A percentile compares a stretch with the other conserved stretches of the same genome.
These are phyloP conservation scores for Margarornis squamiger DNA, from an alignment of 2,797 vertebrate species.

Conservation along the genomic window DNA sequence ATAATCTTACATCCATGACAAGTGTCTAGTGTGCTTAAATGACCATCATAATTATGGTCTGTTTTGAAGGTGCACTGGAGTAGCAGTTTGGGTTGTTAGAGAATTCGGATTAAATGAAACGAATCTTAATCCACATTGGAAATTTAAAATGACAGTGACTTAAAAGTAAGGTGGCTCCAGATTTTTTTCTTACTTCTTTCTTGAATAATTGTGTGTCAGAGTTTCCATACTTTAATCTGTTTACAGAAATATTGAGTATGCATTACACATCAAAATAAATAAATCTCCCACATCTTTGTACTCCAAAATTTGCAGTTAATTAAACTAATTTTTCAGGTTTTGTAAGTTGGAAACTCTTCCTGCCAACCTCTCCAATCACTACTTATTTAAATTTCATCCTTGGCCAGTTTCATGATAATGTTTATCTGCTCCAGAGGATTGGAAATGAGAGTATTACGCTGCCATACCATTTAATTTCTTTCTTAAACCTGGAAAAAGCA, in stretches of 20 bases:
- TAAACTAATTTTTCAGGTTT: slow-evolving; percentile 81
- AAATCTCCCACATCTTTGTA: slow-evolving; percentile 70
- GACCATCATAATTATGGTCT: not conserved
- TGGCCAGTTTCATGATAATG: slow-evolving; percentile 83
- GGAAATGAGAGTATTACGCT: slow-evolving; percentile 79
- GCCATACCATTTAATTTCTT: slow-evolving; percentile 79
- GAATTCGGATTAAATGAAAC: not conserved
- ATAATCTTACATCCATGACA: not conserved
- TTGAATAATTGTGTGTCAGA: slow-evolving; percentile 26
- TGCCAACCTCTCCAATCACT: slow-evolving; percentile 77
- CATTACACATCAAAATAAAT: slow-evolving; percentile 69
- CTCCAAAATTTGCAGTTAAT: slow-evolving; percentile 79
- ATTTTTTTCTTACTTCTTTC: not conserved
- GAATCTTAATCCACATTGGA: not conserved
- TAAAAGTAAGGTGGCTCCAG: not conserved
- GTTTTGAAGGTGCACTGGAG: not conserved
- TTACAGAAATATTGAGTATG: slow-evolving; percentile 70
- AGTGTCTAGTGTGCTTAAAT: not conserved
- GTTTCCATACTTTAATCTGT: slow-evolving; percentile 43
- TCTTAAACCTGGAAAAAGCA: slow-evolving; percentile 75
- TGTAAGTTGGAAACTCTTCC: slow-evolving; percentile 74
- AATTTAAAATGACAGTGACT: slow-evolving; percentile 31
- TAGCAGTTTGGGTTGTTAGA: not conserved
- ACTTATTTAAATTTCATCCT: slow-evolving; percentile 85
- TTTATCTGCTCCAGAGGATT: slow-evolving; percentile 82